Conservation (phyloP, 1,140 invertebrate species). For the Heliconius congener region DNA sequence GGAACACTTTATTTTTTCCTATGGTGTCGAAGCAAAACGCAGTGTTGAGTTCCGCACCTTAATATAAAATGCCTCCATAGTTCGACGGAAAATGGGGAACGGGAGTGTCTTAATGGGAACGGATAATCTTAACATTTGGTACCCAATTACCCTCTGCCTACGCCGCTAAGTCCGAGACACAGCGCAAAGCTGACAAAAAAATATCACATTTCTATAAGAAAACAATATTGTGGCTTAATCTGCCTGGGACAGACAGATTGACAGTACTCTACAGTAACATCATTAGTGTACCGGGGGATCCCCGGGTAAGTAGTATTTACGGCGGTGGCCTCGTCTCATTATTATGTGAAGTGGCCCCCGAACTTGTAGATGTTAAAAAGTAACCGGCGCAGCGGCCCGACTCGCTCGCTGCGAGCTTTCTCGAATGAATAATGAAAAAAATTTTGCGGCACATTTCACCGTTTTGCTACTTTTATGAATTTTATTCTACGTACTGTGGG, state of each 20-base stretch:
- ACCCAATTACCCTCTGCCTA: too few species aligned
- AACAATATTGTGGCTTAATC: too few species aligned
- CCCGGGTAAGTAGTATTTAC: not conserved
- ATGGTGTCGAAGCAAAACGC: too few species aligned
- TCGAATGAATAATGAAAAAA: slow-evolving; percentile 15
- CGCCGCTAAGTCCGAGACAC: too few species aligned
- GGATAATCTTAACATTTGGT: too few species aligned
- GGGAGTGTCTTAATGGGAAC: too few species aligned
- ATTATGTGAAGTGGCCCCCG: not conserved
- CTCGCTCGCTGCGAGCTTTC: not conserved
- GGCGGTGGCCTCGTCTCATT: not conserved
- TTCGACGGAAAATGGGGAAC: too few species aligned
- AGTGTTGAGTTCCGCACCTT: too few species aligned
- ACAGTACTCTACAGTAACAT: not conserved
- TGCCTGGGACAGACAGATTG: not conserved
- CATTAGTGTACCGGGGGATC: not conserved
- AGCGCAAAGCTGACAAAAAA: too few species aligned
- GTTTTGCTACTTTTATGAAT: not conserved
- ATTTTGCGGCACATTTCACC: slow-evolving; percentile 1
- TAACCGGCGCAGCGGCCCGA: not conserved
- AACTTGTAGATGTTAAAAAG: slow-evolving; percentile 12
- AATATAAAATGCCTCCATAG: too few species aligned
- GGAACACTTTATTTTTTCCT: too few species aligned
- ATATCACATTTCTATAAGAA: too few species aligned
- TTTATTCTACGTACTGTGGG: not conserved